A percentile compares a stretch with the other conserved stretches of the same genome.
Evolutionary conservation across 2,113 vertebrate species (phyloP).

Genomic region (Ptyas mucosa): DNA sequence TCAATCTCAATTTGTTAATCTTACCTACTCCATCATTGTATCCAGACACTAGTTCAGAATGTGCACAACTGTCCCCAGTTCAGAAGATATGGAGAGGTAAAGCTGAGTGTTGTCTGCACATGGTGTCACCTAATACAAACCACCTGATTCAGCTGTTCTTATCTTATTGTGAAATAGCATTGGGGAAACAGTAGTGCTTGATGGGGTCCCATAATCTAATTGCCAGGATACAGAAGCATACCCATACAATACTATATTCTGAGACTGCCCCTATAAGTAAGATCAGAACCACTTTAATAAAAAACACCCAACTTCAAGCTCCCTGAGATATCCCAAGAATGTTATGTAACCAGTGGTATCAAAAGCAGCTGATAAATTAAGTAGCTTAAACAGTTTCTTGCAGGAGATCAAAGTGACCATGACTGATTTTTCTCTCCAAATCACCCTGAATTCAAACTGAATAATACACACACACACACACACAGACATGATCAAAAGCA

Average conservation of each 20-base stretch:
- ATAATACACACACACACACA: background rate
- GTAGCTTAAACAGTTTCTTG: background rate
- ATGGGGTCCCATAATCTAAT: background rate
- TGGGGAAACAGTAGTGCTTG: background rate
- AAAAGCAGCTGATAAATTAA: background rate
- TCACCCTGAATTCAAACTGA: background rate
- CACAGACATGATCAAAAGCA: background rate
- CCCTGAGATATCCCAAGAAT: background rate
- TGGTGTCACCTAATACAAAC: background rate
- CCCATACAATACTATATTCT: background rate
- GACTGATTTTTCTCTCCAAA: background rate
- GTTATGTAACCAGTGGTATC: background rate
- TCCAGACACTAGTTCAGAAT: background rate
- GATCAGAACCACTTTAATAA: background rate
- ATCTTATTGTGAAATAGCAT: background rate
- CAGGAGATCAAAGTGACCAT: background rate
- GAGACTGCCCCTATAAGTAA: background rate
- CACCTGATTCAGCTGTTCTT: background rate
- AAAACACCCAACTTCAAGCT: background rate
- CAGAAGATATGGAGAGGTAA: background rate
- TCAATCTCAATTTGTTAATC: background rate
- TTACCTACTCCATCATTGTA: background rate
- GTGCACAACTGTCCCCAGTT: background rate
- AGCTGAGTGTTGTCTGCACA: background rate
- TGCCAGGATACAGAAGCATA: background rate